Base-by-base conservation (phyloP, 2,888 invertebrate species). In the Euphydryas editha region DNA sequence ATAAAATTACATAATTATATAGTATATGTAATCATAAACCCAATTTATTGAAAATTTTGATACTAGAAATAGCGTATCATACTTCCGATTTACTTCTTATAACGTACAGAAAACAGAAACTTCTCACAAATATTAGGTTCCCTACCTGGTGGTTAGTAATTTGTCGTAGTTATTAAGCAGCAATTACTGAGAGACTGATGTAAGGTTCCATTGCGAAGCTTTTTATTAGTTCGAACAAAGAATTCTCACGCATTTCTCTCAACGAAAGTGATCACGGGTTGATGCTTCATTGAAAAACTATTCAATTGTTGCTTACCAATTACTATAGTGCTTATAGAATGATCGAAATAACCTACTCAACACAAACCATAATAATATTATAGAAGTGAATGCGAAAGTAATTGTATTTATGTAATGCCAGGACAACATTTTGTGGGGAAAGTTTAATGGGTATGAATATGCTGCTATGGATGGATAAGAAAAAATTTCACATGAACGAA, bases 161-260 rank as follows among this genome's bases (percentile, higher is more conserved):
- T 51, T 51, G 51, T 51, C 51, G 49, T 17, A 58, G 58, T 42
- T 49, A 37, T 62, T 58, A 58, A 66, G 55, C 18, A 58, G 36
- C 46, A 66, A 58, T 58, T 69, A 66, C 60, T 17, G 58, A 62
- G 21, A 65, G 44, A 13, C 51, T 58, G 51, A 61, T 57, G 49
- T 49, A 56, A 66, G 61, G 61, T 58, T 42, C 11, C 44, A 62
- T 62, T 37, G 51, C 46, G 54, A 57, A 47, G 60, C 57, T 69
- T 72, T 66, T 67, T 69, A 70, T 69, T 68, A 62, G 61, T 64
- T 56, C 44, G 47, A 63, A 74, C 72, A 81, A 78, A 75, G 69
- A 51, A 70, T 75, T 87, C 86, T 72, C 87, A 87, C 83, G 81
- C 78, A 82, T 86, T 85, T 83, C 84, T 81, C 80, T 77, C 46